These are phyloP conservation scores for Zoanthus sociatus DNA, from an alignment of 92 coral and sea anemone genomes.

Conservation along the genomic window DNA sequence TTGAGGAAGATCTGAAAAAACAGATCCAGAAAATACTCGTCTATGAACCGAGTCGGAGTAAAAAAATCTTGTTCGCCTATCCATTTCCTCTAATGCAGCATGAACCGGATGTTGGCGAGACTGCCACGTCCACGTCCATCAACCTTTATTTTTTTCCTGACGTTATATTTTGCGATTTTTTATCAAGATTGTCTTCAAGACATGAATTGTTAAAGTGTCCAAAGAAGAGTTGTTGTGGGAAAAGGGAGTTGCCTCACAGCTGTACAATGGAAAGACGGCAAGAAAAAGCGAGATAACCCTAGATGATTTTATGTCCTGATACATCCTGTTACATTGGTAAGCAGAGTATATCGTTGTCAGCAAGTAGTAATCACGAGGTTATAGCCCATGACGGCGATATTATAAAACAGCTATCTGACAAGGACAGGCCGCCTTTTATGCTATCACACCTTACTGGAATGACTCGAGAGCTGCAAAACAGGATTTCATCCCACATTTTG, in stretches of 20 bases:
- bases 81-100: neutral
- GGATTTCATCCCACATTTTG: too few species aligned
- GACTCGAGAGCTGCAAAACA: too few species aligned
- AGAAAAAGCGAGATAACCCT: slow-evolving; percentile 37
- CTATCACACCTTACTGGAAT: too few species aligned
- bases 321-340: too few species aligned
- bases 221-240: slow-evolving; percentile 31
- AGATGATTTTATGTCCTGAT: neutral
- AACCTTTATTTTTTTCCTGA: slow-evolving; percentile 44
- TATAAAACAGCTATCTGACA: too few species aligned
- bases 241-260: slow-evolving; percentile 48
- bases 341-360: too few species aligned
- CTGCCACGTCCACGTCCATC: neutral
- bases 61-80: neutral
- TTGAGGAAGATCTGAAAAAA: too few species aligned
- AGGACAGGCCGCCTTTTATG: too few species aligned
- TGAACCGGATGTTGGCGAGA: neutral
- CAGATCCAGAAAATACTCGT: too few species aligned
- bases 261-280: slow-evolving; percentile 68
- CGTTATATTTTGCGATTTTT: slow-evolving; percentile 48
- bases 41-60: too few species aligned
- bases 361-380: too few species aligned
- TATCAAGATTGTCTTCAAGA: slow-evolving; percentile 12
- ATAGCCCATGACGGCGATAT: too few species aligned
- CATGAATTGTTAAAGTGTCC: slow-evolving; percentile 42